Evolutionary conservation across 2,888 invertebrate species (phyloP).

Genomic region (Anaspis maculata): DNA sequence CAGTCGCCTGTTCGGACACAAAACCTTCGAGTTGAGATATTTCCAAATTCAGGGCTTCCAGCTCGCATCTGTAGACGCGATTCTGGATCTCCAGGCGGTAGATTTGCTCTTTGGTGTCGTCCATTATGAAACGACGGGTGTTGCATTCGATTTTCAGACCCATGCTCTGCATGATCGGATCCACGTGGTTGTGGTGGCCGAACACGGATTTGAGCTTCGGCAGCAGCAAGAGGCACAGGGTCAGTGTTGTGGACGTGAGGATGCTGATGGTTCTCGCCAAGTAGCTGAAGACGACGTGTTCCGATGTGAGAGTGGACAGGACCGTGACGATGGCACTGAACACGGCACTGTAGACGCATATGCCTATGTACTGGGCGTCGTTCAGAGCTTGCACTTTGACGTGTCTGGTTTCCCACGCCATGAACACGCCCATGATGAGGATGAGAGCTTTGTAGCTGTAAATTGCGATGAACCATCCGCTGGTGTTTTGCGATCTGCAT

Average conservation of each 20-base stretch:
- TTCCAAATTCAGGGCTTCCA: constrained; percentile 70
- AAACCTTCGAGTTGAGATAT: constrained; percentile 63
- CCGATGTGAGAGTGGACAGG: constrained; percentile 78
- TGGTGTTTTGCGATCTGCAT: constrained; percentile 79
- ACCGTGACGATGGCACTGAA: constrained; percentile 82
- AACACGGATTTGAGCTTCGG: constrained; percentile 75
- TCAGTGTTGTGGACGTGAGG: constrained; percentile 77
- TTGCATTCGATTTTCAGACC: constrained; percentile 84
- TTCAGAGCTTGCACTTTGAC: constrained; percentile 88
- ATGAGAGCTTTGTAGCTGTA: constrained; percentile 87
- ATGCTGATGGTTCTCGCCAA: constrained; percentile 77
- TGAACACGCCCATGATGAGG: constrained; percentile 82
- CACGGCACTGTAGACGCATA: constrained; percentile 87
- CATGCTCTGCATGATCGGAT: constrained; percentile 81
- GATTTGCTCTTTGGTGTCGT: constrained; percentile 73
- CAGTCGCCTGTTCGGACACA: too few species aligned
- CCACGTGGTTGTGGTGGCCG: constrained; percentile 54
- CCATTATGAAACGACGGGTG: constrained; percentile 53
- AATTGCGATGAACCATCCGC: constrained; percentile 82
- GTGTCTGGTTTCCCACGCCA: constrained; percentile 93
- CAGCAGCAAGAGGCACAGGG: constrained; percentile 75
- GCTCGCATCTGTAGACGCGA: constrained; percentile 76
- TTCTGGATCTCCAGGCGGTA: constrained; percentile 88
- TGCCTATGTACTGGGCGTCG: constrained; percentile 89
- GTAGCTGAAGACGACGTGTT: constrained; percentile 71